Evolutionary conservation across 2,797 vertebrate genomes (phyloP), one percentile per base, ranked within the genome.

Genomic region (Sitta carolinensis): DNA sequence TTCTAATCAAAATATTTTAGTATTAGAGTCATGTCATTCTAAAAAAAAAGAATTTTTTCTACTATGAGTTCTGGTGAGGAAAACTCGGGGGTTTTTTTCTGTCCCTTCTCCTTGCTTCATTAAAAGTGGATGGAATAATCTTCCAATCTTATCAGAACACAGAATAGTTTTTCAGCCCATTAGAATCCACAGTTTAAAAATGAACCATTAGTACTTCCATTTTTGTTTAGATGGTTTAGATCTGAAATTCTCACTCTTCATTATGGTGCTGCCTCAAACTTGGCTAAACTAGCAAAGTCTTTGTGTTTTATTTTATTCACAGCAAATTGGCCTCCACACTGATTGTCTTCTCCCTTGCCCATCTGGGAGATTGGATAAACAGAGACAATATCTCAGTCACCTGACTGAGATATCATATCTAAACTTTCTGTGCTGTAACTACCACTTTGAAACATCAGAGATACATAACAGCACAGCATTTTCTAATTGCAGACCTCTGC

Each of bases 131-230:
- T 19, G 19, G 36, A 68, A 58, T n/a, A 73, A 73, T 43, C 82
- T 79, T 11, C 15, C 52, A 54, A 25, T 51, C 18, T 38, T 68
- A 66, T 13, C 22, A 69, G 9, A n/a, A 75, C 30, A 72, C 0
- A 2, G n/a, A 84, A 51, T n/a, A 61, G 4, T 23, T 84, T 94
- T 83, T 45, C 36, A 58, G 11, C 5, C 52, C 40, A 80, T 76
- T 36, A 45, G 7, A 10, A 72, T 32, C 9, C 10, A 55, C 19
- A 23, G 16, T 66, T 47, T 48, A 9, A 62, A 64, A 82, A 68
- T 10, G 14, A 74, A 40, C 34, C 0, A 0, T 27, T 63, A 62
- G 7, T n/a, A 58, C 5, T 72, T 92, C 5, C 0, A 3, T 13
- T 45, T 94, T 34, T 27, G 27, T 42, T 85, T 58, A 67, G 16